These are phyloP conservation scores for Centropyge bicolor DNA, from an alignment of 2,797 vertebrate genomes.

Conservation along the genomic window DNA sequence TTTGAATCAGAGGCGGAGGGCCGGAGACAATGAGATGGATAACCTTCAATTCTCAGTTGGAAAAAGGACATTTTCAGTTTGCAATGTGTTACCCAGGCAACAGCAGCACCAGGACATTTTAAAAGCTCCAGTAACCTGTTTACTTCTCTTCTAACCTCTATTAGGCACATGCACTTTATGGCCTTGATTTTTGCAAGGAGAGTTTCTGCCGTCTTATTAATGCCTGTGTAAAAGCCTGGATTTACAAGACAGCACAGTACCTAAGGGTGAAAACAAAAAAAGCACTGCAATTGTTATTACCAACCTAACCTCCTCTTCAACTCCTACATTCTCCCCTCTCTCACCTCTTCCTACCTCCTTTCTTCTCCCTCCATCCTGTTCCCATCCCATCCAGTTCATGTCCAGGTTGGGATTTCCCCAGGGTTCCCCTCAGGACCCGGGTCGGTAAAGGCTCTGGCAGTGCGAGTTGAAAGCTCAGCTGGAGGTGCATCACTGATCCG, in stretches of 20 bases:
- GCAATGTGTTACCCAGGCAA: conserved; percentile 84
- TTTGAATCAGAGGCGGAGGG: conserved; percentile 36
- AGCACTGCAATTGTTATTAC: neutral
- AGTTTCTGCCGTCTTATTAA: conserved; percentile 14
- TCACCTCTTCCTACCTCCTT: neutral
- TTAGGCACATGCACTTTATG: conserved; percentile 28
- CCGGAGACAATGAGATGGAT: conserved; percentile 55
- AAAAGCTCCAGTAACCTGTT: conserved; percentile 44
- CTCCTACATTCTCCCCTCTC: conserved; percentile 12
- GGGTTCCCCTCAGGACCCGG: conserved; percentile 45
- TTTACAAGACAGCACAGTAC: conserved; percentile 41
- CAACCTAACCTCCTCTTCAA: conserved; percentile 6
- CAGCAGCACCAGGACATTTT: conserved; percentile 63
- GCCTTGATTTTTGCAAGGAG: conserved; percentile 10
- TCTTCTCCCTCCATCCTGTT: conserved; percentile 1
- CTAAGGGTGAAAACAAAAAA: conserved; percentile 28
- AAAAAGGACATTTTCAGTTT: conserved; percentile 62
- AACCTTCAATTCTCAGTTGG: conserved; percentile 68
- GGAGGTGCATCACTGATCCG: conserved; percentile 47
- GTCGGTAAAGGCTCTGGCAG: conserved; percentile 33
- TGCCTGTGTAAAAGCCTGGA: conserved; percentile 28
- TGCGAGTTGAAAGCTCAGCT: conserved; percentile 49
- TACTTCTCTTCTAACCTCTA: conserved; percentile 17
- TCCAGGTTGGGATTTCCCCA: conserved; percentile 51
- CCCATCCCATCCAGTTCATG: conserved; percentile 36